phyloP scores from a whole-genome alignment of 2,888 invertebrate species.

The Athalia rosae region DNA sequence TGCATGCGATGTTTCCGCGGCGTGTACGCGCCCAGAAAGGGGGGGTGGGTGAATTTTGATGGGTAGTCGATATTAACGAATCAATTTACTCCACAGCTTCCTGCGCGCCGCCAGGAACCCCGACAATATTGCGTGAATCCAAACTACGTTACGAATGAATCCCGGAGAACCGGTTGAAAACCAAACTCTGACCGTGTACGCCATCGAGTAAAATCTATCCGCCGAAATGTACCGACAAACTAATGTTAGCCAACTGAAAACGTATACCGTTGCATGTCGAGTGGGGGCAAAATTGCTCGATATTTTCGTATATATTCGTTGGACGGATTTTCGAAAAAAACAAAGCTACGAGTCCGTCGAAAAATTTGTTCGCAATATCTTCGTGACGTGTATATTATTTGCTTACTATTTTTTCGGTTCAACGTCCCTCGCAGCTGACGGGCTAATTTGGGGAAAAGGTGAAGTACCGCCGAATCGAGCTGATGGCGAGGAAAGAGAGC shows the following conservation, averaged over 20 bases:
- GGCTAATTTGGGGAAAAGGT: too few relatives aligned
- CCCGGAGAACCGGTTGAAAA: not conserved
- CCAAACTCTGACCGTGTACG: not conserved
- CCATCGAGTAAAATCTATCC: not conserved
- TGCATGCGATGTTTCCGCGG: not conserved
- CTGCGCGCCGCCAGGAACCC: not conserved
- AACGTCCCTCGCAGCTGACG: too few relatives aligned
- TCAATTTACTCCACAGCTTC: conserved; percentile 11
- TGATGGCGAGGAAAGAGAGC: not conserved
- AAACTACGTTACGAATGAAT: conserved; percentile 15
- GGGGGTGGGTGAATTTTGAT: conserved; percentile 10
- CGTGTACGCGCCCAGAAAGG: not conserved
- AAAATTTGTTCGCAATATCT: too few relatives aligned
- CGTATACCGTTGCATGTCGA: too few relatives aligned
- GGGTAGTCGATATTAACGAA: conserved; percentile 30
- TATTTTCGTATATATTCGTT: too few relatives aligned
- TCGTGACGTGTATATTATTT: too few relatives aligned
- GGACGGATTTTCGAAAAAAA: too few relatives aligned
- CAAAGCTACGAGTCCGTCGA: too few relatives aligned
- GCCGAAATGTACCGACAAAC: not conserved
- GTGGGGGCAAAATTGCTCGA: too few relatives aligned
- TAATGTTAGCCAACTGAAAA: too few relatives aligned
- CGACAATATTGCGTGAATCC: conserved; percentile 5
- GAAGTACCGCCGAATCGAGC: too few relatives aligned
- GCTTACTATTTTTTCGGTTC: too few relatives aligned